A percentile compares a stretch with the other conserved stretches of the same genome.
Evolutionary conservation across 2,888 invertebrate species (phyloP).

Genomic region (Sarcophaga variegata): DNA sequence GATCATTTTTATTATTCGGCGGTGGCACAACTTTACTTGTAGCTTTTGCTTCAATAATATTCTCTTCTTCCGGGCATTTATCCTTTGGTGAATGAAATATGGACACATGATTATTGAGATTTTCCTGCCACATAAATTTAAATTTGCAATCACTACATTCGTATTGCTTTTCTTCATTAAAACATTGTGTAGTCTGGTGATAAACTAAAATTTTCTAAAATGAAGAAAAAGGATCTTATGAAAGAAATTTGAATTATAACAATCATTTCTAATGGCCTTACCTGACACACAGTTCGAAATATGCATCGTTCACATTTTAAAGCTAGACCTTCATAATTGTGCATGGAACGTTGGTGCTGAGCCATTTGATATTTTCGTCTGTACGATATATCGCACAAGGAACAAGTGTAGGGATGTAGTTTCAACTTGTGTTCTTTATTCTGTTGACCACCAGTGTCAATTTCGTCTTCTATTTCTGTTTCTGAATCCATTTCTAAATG

Average conservation of each 20-base stretch:
- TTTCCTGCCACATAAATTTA: conserved; percentile 80
- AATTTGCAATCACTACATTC: conserved; percentile 77
- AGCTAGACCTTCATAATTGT: conserved; percentile 82
- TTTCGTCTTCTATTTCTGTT: conserved; percentile 77
- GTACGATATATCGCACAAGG: conserved; percentile 76
- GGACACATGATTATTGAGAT: conserved; percentile 75
- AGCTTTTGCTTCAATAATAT: neutral
- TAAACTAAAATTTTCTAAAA: conserved; percentile 83
- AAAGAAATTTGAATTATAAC: neutral
- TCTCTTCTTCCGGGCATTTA: conserved; percentile 33
- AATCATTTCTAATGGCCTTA: conserved; percentile 64
- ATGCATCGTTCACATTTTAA: conserved; percentile 83
- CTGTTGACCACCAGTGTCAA: neutral
- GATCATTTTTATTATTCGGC: conserved; percentile 56
- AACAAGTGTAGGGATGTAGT: conserved; percentile 74
- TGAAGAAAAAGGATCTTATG: conserved; percentile 74
- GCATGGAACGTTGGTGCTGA: conserved; percentile 78
- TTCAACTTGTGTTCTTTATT: conserved; percentile 40
- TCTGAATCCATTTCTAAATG: conserved; percentile 80
- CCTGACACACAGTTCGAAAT: conserved; percentile 83
- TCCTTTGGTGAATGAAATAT: conserved; percentile 71
- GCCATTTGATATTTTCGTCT: conserved; percentile 77
- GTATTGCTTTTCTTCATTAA: conserved; percentile 76
- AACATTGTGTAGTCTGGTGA: conserved; percentile 82
- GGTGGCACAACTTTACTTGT: conserved; percentile 25